A percentile compares a stretch with the other conserved stretches of the same genome.
Evolutionary conservation across 2,888 invertebrate genomes (phyloP).

Genomic region (Andrena trimmerana): DNA sequence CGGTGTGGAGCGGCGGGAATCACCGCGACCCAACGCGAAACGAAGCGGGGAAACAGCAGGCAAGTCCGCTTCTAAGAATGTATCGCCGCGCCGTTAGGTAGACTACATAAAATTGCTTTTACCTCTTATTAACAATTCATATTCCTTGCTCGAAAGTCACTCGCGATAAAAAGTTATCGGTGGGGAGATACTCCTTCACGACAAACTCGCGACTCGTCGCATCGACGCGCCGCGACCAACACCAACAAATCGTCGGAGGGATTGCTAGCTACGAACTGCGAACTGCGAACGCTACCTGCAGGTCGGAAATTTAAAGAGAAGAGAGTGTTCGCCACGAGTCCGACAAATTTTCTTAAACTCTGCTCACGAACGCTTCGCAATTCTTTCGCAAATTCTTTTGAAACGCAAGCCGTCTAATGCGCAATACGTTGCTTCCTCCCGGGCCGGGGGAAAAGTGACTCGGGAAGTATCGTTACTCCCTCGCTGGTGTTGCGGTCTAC

Average conservation of each 20-base stretch:
- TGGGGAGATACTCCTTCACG: slow-evolving; percentile 72
- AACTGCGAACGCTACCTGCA: background rate
- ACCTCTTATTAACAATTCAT: slow-evolving; percentile 85
- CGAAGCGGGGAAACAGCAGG: slow-evolving; percentile 44
- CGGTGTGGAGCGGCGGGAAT: slow-evolving; percentile 5
- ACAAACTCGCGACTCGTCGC: background rate
- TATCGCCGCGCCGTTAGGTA: slow-evolving; percentile 81
- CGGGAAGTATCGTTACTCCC: slow-evolving; percentile 5
- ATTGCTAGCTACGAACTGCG: background rate
- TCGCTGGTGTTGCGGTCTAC: slow-evolving; percentile 17
- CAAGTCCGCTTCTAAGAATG: slow-evolving; percentile 74
- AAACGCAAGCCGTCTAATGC: slow-evolving; percentile 3
- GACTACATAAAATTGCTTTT: slow-evolving; percentile 84
- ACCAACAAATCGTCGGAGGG: background rate
- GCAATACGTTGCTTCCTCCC: background rate
- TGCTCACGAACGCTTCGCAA: background rate
- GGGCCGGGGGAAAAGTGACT: slow-evolving; percentile 7
- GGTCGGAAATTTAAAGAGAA: background rate
- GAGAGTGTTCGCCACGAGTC: background rate
- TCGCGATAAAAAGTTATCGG: slow-evolving; percentile 82
- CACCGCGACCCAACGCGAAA: slow-evolving; percentile 44
- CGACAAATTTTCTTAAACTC: background rate
- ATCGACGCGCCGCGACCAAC: background rate
- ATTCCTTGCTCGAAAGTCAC: slow-evolving; percentile 82
- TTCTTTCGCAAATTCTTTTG: background rate